Evolutionary conservation across 2,888 invertebrate genomes (phyloP).

Genomic region (Xestia sexstrigata): DNA sequence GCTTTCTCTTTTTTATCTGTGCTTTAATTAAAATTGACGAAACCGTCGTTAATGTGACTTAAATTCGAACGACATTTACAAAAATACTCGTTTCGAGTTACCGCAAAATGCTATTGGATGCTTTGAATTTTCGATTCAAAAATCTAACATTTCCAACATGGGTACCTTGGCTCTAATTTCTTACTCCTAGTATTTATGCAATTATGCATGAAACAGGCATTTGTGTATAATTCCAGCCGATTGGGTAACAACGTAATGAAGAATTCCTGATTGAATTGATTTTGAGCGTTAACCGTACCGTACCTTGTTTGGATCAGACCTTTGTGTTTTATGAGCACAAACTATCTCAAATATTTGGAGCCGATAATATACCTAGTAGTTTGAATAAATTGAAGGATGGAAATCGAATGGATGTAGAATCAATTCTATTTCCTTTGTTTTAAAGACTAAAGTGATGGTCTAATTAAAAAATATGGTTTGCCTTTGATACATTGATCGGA

Average conservation of each 20-base stretch:
- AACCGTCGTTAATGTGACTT: no score
- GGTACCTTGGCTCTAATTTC: not conserved
- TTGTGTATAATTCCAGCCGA: conserved; percentile 3
- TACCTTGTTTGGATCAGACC: conserved; percentile 2
- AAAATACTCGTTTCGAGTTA: no score
- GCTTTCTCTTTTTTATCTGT: no score
- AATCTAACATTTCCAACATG: not conserved
- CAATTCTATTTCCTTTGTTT: not conserved
- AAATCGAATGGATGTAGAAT: not conserved
- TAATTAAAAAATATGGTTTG: not conserved
- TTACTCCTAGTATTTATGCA: not conserved
- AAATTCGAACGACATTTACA: no score
- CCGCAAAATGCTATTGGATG: not conserved
- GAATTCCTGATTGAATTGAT: conserved; percentile 28
- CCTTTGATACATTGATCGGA: not conserved
- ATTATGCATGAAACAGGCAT: not conserved
- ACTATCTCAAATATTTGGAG: conserved; percentile 11
- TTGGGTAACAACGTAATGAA: conserved; percentile 28
- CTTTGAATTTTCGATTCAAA: not conserved
- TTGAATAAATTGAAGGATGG: not conserved
- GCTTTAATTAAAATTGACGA: no score
- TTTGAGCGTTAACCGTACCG: conserved; percentile 8
- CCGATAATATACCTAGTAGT: not conserved
- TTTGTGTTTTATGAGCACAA: conserved; percentile 24
- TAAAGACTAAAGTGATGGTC: not conserved